Conservation (phyloP, 2,797 vertebrate species). For the Pipistrellus nathusii region DNA sequence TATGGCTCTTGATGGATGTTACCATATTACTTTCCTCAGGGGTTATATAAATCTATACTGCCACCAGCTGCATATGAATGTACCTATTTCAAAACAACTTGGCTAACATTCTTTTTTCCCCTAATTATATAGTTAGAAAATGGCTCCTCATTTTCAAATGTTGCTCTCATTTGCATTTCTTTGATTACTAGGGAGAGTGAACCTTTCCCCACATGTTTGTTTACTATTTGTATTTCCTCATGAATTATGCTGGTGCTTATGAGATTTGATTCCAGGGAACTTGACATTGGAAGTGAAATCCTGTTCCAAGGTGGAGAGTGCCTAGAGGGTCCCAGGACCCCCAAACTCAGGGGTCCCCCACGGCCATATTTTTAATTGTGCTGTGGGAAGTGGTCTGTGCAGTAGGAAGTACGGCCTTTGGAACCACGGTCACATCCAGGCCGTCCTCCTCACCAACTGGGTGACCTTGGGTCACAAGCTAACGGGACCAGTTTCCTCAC, state of each 20-base stretch:
- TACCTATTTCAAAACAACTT: constrained; percentile 61
- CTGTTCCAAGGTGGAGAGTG: background rate
- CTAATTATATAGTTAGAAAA: constrained; percentile 78
- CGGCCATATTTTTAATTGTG: background rate
- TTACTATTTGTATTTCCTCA: constrained; percentile 71
- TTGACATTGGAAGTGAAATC: background rate
- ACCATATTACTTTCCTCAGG: constrained; percentile 18
- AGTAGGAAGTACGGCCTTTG: background rate
- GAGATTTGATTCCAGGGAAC: constrained; percentile 30
- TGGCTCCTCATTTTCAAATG: constrained; percentile 33
- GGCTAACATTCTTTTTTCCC: constrained; percentile 4
- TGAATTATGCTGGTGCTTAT: constrained; percentile 68
- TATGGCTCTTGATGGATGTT: constrained; percentile 50
- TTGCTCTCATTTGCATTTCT: constrained; percentile 77
- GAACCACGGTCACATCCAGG: background rate
- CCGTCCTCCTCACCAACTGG: background rate
- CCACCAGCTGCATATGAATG: background rate
- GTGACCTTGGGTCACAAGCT: background rate
- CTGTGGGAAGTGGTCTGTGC: background rate
- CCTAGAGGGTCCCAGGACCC: background rate
- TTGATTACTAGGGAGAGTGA: constrained; percentile 72
- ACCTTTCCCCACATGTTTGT: constrained; percentile 4
- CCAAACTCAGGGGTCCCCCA: background rate
- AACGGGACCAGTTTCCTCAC: background rate
- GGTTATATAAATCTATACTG: constrained; percentile 38